Conservation (phyloP, 2,113 vertebrate species). For the Ammodytes dubius region DNA sequence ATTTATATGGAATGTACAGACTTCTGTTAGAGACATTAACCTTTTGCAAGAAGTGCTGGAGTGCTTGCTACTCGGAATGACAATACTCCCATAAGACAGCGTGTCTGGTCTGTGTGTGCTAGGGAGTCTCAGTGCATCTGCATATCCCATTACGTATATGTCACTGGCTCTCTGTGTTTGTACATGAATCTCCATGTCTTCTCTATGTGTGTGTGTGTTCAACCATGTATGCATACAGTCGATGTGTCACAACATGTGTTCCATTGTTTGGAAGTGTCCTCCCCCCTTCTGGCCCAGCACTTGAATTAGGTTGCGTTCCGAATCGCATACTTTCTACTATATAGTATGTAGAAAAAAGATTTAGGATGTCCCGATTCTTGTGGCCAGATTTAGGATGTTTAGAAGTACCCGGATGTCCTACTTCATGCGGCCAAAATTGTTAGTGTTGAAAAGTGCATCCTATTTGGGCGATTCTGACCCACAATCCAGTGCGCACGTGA, state of each 20-base stretch:
- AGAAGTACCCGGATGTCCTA: no score
- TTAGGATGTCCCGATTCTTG: no score
- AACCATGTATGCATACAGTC: not conserved
- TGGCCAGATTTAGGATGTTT: no score
- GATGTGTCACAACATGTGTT: conserved; percentile 24
- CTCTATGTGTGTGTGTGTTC: conserved; percentile 1
- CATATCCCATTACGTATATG: conserved; percentile 23
- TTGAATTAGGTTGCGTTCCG: no score
- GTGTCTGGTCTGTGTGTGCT: not conserved
- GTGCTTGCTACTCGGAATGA: conserved; percentile 22
- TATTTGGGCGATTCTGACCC: no score
- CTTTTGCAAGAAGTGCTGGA: conserved; percentile 8
- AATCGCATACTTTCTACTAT: no score
- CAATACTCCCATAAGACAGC: not conserved
- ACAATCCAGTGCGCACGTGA: no score
- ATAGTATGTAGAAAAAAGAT: no score
- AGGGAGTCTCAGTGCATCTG: not conserved
- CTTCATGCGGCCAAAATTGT: no score
- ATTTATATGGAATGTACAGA: conserved; percentile 12
- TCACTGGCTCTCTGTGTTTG: conserved; percentile 11
- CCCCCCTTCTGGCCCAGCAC: conserved; percentile 1
- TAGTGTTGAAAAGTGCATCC: no score
- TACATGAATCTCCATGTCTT: conserved; percentile 1
- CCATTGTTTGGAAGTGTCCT: conserved; percentile 24
- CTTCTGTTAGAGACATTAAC: not conserved